A percentile compares a stretch with the other conserved stretches of the same genome.
Evolutionary conservation across 2,888 invertebrate genomes (phyloP).

Genomic region (Sialis lutaria): DNA sequence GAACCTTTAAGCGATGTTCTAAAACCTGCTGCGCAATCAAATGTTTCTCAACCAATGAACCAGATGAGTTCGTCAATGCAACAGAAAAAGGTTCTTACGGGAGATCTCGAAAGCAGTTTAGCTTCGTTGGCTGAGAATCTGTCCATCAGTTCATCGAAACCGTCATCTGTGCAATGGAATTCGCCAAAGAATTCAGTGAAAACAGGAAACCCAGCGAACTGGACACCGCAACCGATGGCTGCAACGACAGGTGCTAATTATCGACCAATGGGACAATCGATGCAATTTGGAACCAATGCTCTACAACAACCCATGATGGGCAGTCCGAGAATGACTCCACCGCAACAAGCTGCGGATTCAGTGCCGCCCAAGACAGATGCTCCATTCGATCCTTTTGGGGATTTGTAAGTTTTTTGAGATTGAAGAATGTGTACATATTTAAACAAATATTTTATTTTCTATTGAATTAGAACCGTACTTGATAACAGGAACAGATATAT

Average conservation of each 20-base stretch:
- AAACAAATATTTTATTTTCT: too few species aligned
- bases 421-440: too few species aligned
- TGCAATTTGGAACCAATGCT: conserved; percentile 10
- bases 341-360: conserved; percentile 9
- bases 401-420: conserved; percentile 19
- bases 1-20: conserved; percentile 42
- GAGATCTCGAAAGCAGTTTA: conserved; percentile 86
- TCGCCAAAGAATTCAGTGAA: conserved; percentile 55
- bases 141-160: conserved; percentile 55
- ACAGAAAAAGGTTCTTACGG: conserved; percentile 52
- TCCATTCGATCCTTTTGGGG: conserved; percentile 26
- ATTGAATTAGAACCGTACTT: too few species aligned
- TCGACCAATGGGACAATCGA: conserved; percentile 49
- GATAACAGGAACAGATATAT: too few species aligned
- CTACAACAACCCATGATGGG: conserved; percentile 10
- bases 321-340: conserved; percentile 19
- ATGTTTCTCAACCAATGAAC: conserved; percentile 14
- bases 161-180: conserved; percentile 66
- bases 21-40: conserved; percentile 29
- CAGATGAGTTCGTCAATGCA: conserved; percentile 21
- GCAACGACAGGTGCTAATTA: conserved; percentile 72
- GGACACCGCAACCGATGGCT: conserved; percentile 78
- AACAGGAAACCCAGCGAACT: conserved; percentile 59
- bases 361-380: conserved; percentile 17
- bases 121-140: conserved; percentile 88